A percentile compares a stretch with the other conserved stretches of the same genome.
These are phyloP conservation scores for Agrochola macilenta DNA, from an alignment of 2,888 invertebrate genomes.

Conservation along the genomic window DNA sequence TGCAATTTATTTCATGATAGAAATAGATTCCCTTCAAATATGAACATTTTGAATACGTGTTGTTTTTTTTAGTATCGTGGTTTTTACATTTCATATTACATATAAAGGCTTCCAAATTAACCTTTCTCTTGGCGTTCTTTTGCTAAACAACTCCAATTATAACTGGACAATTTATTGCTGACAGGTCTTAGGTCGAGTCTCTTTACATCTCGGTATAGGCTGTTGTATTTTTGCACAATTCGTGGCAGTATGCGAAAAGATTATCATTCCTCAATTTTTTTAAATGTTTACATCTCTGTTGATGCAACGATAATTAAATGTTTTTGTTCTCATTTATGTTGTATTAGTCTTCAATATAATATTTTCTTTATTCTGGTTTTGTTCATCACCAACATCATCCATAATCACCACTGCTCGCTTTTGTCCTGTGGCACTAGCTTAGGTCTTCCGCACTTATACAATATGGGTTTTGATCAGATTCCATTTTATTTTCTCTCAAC, in stretches of 20 bases:
- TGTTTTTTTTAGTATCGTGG: not conserved
- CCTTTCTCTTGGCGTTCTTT: not conserved
- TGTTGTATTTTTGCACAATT: not conserved
- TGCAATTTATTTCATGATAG: not conserved
- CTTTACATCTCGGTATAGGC: not conserved
- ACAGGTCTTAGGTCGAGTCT: too few species aligned
- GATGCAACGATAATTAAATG: not conserved
- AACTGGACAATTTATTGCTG: not conserved
- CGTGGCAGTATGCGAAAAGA: not conserved
- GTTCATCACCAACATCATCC: not conserved
- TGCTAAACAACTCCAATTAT: not conserved
- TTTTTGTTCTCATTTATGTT: not conserved
- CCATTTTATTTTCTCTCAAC: not conserved
- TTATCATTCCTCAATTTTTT: not conserved
- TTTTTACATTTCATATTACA: not conserved
- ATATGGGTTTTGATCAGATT: not conserved
- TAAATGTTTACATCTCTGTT: too few species aligned
- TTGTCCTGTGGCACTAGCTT: not conserved
- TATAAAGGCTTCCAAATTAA: not conserved
- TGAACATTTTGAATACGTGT: not conserved
- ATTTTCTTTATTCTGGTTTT: not conserved
- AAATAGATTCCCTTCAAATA: not conserved
- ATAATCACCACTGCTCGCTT: not conserved
- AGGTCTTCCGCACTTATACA: not conserved
- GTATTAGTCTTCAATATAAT: not conserved